Evolutionary conservation across 1,140 invertebrate species (phyloP).

Genomic region (Drusus annulatus): DNA sequence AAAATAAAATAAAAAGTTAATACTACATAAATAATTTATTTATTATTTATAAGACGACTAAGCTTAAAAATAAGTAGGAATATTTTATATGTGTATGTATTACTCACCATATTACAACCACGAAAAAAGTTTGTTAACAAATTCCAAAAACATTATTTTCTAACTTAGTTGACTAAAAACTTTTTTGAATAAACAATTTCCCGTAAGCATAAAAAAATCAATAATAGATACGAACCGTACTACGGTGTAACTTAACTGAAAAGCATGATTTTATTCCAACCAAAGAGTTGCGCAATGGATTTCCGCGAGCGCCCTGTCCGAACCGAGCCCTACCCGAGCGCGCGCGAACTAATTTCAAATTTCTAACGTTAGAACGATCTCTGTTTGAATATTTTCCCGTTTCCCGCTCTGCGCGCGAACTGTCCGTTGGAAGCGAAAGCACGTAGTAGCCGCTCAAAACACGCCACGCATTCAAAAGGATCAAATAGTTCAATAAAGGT

Average conservation of each 20-base stretch:
- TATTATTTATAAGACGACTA: no score
- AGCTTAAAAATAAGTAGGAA: no score
- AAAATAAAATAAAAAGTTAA: no score
- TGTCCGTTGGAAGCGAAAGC: background rate
- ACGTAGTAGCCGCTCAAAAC: background rate
- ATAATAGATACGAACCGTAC: background rate
- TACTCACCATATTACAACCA: no score
- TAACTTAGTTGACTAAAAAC: no score
- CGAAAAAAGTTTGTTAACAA: no score
- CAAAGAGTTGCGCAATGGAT: conserved; percentile 11
- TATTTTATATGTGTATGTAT: no score
- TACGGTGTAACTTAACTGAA: background rate
- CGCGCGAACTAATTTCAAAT: conserved; percentile 7
- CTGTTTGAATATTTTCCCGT: conserved; percentile 11
- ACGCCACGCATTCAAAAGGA: background rate
- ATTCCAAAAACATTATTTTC: no score
- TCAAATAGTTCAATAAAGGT: background rate
- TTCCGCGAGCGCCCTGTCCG: conserved; percentile 10
- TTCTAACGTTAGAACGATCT: conserved; percentile 27
- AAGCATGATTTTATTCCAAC: background rate
- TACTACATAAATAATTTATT: no score
- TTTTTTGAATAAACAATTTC: no score
- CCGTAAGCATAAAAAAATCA: no score
- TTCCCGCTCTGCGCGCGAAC: conserved; percentile 16
- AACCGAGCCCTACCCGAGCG: background rate